phyloP scores from a whole-genome alignment of 2,797 vertebrate species.

The Brachymystax lenok region DNA sequence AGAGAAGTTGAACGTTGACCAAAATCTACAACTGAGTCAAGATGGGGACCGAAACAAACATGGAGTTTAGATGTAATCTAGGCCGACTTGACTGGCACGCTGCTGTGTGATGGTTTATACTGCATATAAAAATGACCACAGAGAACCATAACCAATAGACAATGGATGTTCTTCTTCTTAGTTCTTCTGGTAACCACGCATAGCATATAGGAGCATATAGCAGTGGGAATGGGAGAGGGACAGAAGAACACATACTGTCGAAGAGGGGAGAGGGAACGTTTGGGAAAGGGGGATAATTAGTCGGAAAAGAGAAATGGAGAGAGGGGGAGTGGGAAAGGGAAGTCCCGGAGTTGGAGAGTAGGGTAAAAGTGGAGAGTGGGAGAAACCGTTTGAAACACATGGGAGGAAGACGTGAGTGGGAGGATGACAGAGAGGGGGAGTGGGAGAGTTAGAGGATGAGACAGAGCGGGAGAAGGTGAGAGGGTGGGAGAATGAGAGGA shows the following conservation, averaged over 20 bases:
- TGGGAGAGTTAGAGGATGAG: not conserved
- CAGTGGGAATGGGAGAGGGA: not conserved
- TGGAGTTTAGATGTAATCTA: constrained; percentile 46
- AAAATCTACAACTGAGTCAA: constrained; percentile 52
- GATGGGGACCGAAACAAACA: constrained; percentile 52
- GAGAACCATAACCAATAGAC: not conserved
- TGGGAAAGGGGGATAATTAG: not conserved
- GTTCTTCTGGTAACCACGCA: not conserved
- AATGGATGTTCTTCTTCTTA: not conserved
- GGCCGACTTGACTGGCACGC: constrained; percentile 5
- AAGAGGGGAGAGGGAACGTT: not conserved
- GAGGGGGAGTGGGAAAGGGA: not conserved
- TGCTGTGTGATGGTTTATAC: not conserved
- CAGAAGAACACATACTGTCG: not conserved
- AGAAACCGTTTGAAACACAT: not conserved
- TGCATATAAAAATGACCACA: not conserved
- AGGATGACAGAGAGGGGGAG: not conserved
- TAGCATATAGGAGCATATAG: not conserved
- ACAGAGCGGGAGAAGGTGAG: not conserved
- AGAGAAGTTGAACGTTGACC: constrained; percentile 23
- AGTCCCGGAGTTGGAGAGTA: not conserved
- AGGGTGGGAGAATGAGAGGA: constrained; percentile 22
- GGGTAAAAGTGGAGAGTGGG: not conserved
- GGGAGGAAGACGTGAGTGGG: not conserved
- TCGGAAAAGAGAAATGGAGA: not conserved